phyloP scores from a whole-genome alignment of 2,888 invertebrate species.

The Anticlea derivata region DNA sequence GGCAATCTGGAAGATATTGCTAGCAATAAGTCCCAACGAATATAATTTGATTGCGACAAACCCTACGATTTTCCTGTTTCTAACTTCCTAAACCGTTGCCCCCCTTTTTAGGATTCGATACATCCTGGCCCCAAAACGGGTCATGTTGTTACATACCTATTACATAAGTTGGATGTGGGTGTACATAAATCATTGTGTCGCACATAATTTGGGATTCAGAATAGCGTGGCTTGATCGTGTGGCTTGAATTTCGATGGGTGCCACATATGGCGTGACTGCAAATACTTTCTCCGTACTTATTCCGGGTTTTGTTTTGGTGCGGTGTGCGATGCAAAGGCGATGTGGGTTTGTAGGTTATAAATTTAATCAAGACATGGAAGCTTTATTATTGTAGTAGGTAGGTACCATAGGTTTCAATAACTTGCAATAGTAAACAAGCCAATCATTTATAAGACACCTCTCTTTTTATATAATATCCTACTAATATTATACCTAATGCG shows the following conservation, averaged over 20 bases:
- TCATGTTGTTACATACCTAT: conserved; percentile 21
- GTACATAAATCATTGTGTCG: conserved; percentile 47
- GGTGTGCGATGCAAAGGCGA: conserved; percentile 14
- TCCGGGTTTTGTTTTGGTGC: conserved; percentile 16
- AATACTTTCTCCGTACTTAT: conserved; percentile 27
- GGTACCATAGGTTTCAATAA: no score
- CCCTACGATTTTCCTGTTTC: conserved; percentile 19
- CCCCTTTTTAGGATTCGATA: background rate
- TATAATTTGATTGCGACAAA: conserved; percentile 29
- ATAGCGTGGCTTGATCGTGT: conserved; percentile 20
- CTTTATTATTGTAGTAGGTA: no score
- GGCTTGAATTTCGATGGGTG: conserved; percentile 24
- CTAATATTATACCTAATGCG: no score
- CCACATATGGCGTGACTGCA: conserved; percentile 6
- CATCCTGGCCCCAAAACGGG: conserved; percentile 30
- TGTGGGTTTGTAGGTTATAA: conserved; percentile 5
- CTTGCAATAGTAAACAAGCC: no score
- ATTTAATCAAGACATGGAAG: no score
- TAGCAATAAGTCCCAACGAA: no score
- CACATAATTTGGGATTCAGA: conserved; percentile 54
- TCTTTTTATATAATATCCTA: no score
- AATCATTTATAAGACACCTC: no score
- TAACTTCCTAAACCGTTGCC: conserved; percentile 16
- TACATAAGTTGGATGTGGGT: conserved; percentile 21
- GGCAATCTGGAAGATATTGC: no score